Conservation (phyloP, 1,140 invertebrate species). For the Bombyx mandarina region DNA sequence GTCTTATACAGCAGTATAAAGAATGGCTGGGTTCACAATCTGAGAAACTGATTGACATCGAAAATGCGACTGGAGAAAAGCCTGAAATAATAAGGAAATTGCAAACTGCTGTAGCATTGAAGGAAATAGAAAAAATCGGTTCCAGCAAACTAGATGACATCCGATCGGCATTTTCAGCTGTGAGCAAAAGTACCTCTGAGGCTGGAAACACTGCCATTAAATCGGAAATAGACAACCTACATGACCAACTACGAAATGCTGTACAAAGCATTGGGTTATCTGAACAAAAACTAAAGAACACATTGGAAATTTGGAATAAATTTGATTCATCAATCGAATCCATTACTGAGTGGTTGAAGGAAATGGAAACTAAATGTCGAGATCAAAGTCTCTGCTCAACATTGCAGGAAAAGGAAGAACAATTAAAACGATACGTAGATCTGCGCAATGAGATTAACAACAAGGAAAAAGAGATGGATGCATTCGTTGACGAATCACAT, state of each 20-base stretch:
- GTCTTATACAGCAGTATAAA: constrained; percentile 79
- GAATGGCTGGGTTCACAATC: constrained; percentile 85
- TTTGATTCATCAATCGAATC: constrained; percentile 87
- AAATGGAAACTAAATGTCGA: constrained; percentile 85
- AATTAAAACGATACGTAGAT: constrained; percentile 81
- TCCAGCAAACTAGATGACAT: constrained; percentile 80
- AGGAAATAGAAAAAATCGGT: constrained; percentile 79
- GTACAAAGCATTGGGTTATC: constrained; percentile 76
- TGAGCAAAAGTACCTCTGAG: constrained; percentile 86
- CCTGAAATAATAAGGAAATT: constrained; percentile 83
- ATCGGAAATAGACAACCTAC: constrained; percentile 81
- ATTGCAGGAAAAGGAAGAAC: constrained; percentile 84
- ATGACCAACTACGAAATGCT: constrained; percentile 76
- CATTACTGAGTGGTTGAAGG: constrained; percentile 88
- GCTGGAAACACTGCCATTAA: constrained; percentile 81
- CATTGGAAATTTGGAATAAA: constrained; percentile 87
- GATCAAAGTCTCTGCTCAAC: constrained; percentile 88
- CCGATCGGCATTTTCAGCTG: constrained; percentile 76
- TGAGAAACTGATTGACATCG: constrained; percentile 82
- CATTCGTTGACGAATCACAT: constrained; percentile 92
- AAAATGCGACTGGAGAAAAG: constrained; percentile 86
- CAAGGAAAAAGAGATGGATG: constrained; percentile 87
- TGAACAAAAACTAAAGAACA: constrained; percentile 77
- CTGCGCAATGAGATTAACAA: constrained; percentile 81
- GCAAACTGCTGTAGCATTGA: constrained; percentile 77